Conservation (phyloP, 2,888 invertebrate species). For the Tipula vernalis region DNA sequence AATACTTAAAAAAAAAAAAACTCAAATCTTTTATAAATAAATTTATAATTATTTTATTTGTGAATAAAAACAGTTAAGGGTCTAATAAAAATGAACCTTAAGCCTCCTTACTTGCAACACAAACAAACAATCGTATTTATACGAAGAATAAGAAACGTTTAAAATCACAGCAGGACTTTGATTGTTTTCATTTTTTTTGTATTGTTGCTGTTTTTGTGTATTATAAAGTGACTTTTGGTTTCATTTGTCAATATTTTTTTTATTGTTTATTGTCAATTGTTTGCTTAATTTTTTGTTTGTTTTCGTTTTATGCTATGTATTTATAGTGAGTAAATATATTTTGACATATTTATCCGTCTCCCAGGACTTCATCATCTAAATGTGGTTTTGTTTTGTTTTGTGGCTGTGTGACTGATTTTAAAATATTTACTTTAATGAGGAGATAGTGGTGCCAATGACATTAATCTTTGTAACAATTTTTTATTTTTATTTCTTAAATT, state of each 20-base stretch:
- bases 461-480: background rate
- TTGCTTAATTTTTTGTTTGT: background rate
- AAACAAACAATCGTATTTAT: background rate
- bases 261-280: background rate
- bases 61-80: conserved; percentile 6
- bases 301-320: background rate
- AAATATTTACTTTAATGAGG: background rate
- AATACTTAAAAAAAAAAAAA: background rate
- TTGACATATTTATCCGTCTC: background rate
- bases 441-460: background rate
- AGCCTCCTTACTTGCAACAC: background rate
- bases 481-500: background rate
- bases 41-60: background rate
- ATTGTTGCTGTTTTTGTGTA: background rate
- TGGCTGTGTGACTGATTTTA: background rate
- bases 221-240: conserved; percentile 4
- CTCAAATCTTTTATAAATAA: background rate
- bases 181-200: background rate
- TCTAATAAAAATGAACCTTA: background rate
- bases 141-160: conserved; percentile 6
- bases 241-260: background rate
- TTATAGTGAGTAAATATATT: background rate
- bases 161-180: conserved; percentile 5
- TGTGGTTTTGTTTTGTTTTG: background rate
- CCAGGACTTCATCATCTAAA: background rate